Conservation (phyloP, 2,888 invertebrate genomes). For the Salpingus planirostris region DNA sequence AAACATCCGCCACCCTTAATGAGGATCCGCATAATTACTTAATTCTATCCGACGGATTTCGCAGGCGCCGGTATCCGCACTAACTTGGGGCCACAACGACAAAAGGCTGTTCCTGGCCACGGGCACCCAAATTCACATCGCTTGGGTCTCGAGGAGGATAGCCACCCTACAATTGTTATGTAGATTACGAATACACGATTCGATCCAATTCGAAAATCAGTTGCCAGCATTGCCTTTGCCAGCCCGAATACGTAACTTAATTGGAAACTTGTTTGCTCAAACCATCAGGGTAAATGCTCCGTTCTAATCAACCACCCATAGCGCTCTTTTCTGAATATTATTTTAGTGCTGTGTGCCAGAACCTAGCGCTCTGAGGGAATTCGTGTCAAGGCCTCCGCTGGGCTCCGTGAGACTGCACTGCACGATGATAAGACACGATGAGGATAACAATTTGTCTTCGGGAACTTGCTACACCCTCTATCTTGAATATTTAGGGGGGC, state of each 20-base stretch:
- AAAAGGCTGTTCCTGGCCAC: conserved; percentile 88
- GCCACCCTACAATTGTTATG: conserved; percentile 86
- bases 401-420: conserved; percentile 86
- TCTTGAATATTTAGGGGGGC: conserved; percentile 90
- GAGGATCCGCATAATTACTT: background rate
- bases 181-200: conserved; percentile 69
- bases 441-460: conserved; percentile 60
- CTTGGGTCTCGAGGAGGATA: conserved; percentile 85
- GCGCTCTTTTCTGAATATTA: background rate
- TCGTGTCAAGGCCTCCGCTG: conserved; percentile 86
- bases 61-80: conserved; percentile 77
- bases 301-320: background rate
- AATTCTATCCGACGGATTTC: conserved; percentile 21
- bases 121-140: conserved; percentile 85
- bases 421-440: conserved; percentile 92
- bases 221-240: conserved; percentile 80
- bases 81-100: conserved; percentile 99
- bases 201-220: conserved; percentile 63
- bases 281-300: conserved; percentile 71
- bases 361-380: conserved; percentile 75
- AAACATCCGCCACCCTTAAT: background rate
- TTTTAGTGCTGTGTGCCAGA: conserved; percentile 90
- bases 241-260: conserved; percentile 71
- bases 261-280: conserved; percentile 82
- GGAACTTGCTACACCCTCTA: conserved; percentile 82